Evolutionary conservation across 1,140 invertebrate species (phyloP), one percentile per base, ranked within the genome.

Genomic region (Luehdorfia chinensis): DNA sequence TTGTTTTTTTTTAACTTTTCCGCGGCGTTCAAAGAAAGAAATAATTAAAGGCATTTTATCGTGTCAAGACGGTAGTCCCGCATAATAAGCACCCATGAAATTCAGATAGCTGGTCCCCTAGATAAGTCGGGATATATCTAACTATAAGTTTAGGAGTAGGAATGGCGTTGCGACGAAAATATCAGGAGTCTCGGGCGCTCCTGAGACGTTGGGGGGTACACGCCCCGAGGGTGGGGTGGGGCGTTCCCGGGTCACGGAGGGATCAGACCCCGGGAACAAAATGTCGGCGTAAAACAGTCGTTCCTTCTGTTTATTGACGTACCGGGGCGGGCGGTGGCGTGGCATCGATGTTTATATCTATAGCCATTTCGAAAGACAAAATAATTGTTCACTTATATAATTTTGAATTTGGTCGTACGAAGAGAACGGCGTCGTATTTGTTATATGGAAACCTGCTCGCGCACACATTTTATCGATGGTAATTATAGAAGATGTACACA

Each of bases 261-360:
- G 59, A 67, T 71, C 66, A 75, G 34, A 59, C 56, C 58, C 2
- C 50, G 64, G 47, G 62, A 67, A 75, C 71, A 74, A 76, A 74
- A 75, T 73, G 71, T 66, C 64, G 61, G 60, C 66, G 52, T 50
- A 50, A 65, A 74, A 63, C 66, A 65, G 56, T 56, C 57, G 36
- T 43, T 44, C 47, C 55, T 48, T 60, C 60, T 41, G 53, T 48
- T 62, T 68, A 77, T 68, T 66, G 64, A 70, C 67, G 57, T 46
- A 13, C 39, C 28, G 21, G 31, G 7, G 9, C 13, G 31, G 7
- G 9, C 13, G 14, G 28, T 16, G 15, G 16, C 9, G 0, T 9
- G 1, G n/a, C n/a, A 7, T 11, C 33, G n/a, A 6, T 21, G 2
- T 9, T 11, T 9, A 12, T 36, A 11, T 1, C 7, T 36, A 5